Conservation (phyloP, 2,113 vertebrate genomes). For the Cettia cetti region DNA sequence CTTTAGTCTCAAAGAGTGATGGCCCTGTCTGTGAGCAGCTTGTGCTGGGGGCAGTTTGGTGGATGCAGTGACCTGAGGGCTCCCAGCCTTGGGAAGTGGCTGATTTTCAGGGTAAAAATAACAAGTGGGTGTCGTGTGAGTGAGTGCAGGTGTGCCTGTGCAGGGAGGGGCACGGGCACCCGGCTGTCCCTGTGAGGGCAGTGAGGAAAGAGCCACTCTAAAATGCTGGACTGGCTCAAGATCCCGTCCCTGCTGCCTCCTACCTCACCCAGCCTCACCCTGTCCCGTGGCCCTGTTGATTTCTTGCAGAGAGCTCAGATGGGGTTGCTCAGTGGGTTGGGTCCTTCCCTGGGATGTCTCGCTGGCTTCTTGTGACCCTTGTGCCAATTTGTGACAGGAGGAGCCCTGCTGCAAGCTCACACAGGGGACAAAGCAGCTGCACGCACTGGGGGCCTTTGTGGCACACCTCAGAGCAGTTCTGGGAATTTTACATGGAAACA, state of each 20-base stretch:
- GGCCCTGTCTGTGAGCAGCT: background rate
- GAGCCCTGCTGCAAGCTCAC: rapidly evolving
- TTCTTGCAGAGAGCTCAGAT: background rate
- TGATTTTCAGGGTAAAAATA: background rate
- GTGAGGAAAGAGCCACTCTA: background rate
- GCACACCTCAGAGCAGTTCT: background rate
- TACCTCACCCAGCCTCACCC: background rate
- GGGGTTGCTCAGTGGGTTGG: rapidly evolving
- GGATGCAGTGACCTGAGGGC: background rate
- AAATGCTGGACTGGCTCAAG: background rate
- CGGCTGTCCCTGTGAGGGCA: background rate
- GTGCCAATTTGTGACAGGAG: rapidly evolving
- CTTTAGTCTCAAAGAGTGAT: background rate
- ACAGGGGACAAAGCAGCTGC: background rate
- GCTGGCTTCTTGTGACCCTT: rapidly evolving
- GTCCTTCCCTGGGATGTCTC: background rate
- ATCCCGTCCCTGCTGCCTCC: background rate
- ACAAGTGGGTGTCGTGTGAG: rapidly evolving
- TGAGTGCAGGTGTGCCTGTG: background rate
- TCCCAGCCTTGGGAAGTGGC: background rate
- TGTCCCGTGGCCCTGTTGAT: background rate
- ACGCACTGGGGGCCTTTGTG: rapidly evolving
- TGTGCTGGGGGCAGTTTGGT: background rate
- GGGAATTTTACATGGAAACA: background rate
- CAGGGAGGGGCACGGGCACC: background rate